Conservation (phyloP, 1,140 invertebrate genomes). For the Panulirus ornatus region DNA sequence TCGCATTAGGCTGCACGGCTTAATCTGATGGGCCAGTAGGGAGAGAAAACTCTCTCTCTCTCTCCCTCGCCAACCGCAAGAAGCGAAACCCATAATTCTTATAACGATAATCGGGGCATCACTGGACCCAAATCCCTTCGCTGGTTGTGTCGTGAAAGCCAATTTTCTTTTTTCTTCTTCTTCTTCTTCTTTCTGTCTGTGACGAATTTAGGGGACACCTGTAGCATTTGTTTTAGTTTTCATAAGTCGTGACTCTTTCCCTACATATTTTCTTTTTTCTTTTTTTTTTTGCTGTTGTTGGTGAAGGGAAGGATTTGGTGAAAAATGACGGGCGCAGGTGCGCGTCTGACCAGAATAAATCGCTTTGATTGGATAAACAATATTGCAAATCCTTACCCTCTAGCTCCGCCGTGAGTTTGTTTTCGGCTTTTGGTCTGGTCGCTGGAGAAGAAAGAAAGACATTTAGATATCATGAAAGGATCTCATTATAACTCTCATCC, state of each 20-base stretch:
- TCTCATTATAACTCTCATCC: not conserved
- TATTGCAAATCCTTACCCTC: not conserved
- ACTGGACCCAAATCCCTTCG: not conserved
- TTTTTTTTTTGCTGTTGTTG: not conserved
- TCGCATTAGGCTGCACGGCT: slow-evolving; percentile 31
- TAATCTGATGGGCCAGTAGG: slow-evolving; percentile 17
- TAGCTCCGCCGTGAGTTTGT: not conserved
- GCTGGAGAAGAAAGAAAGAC: not conserved
- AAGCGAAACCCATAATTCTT: not conserved
- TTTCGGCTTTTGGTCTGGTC: not conserved
- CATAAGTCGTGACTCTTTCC: not conserved
- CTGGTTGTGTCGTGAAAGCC: not conserved
- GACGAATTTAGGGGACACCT: not conserved
- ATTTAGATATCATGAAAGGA: not conserved
- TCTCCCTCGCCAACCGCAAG: not conserved
- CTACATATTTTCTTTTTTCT: not conserved
- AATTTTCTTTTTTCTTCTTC: not conserved
- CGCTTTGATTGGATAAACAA: slow-evolving; percentile 17
- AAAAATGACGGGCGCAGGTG: not conserved
- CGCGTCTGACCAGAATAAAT: not conserved
- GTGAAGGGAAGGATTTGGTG: not conserved
- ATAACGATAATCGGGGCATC: not conserved
- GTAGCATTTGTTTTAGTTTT: not conserved
- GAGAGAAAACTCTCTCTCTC: slow-evolving; percentile 16
- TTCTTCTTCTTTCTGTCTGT: no score